Evolutionary conservation across 2,113 vertebrate species (phyloP).

Genomic region (Mesitornis unicolor): DNA sequence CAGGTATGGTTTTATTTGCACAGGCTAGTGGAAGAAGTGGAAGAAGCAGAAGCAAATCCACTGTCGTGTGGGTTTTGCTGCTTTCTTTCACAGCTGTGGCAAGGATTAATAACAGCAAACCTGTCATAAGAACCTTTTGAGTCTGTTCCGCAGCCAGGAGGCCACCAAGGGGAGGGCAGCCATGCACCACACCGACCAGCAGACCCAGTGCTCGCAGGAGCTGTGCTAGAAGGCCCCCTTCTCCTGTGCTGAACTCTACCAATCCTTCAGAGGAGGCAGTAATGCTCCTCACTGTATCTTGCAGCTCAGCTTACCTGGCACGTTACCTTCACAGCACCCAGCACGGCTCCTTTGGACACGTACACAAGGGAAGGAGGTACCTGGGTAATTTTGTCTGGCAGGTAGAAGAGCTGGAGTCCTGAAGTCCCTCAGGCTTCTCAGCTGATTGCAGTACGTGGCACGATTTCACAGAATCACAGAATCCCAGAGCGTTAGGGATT

Average conservation of each 20-base stretch:
- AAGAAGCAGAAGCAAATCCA: neutral
- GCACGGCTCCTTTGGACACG: accelerated
- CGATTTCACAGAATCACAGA: neutral
- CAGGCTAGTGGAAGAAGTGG: neutral
- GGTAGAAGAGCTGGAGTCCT: neutral
- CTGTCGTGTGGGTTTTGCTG: neutral
- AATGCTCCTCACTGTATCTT: neutral
- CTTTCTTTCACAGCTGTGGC: neutral
- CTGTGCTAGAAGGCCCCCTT: neutral
- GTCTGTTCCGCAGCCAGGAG: neutral
- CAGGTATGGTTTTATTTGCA: neutral
- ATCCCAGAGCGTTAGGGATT: no score
- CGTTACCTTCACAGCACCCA: accelerated
- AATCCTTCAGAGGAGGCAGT: neutral
- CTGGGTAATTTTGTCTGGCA: neutral
- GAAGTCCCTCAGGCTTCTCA: neutral
- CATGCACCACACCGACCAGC: neutral
- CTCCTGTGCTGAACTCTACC: neutral
- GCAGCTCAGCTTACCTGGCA: neutral
- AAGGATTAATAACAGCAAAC: neutral
- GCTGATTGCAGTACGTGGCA: neutral
- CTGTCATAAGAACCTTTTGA: neutral
- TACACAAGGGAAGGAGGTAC: neutral
- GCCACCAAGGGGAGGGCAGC: neutral
- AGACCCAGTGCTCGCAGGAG: accelerated